These are phyloP conservation scores for Terebella lapidaria DNA, from an alignment of 2,888 invertebrate genomes.

Conservation along the genomic window DNA sequence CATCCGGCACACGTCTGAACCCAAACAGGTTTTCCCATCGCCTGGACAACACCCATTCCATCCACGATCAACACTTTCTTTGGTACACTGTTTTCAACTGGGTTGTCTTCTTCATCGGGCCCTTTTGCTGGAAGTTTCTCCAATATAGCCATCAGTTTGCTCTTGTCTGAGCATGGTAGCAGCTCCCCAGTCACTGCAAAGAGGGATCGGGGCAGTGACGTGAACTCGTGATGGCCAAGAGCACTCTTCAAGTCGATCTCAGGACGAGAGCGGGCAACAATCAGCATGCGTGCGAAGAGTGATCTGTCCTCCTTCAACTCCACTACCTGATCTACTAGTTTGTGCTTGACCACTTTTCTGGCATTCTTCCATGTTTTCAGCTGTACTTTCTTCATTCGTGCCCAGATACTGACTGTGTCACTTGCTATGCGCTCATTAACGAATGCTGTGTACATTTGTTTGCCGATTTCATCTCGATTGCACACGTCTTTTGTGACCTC, in stretches of 20 bases:
- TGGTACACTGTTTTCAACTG: background rate
- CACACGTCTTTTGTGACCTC: background rate
- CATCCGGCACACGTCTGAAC: background rate
- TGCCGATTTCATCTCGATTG: background rate
- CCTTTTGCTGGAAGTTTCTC: background rate
- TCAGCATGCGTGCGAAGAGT: too few relatives aligned
- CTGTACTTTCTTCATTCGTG: background rate
- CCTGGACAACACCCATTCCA: constrained; percentile 3
- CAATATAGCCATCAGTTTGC: background rate
- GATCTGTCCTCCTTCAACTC: too few relatives aligned
- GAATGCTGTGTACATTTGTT: background rate
- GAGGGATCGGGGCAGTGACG: background rate
- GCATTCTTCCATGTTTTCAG: too few relatives aligned
- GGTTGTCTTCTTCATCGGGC: too few relatives aligned
- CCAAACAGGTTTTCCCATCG: background rate
- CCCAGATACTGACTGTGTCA: background rate
- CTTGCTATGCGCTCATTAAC: background rate
- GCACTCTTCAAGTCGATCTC: too few relatives aligned
- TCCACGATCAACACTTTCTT: background rate
- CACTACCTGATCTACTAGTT: too few relatives aligned
- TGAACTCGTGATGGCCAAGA: background rate
- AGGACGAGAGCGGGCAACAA: too few relatives aligned
- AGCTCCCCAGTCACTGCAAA: background rate
- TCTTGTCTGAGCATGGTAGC: background rate
- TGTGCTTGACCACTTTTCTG: background rate